These are phyloP conservation scores for Triops longicaudatus DNA, from an alignment of 1,140 invertebrate genomes.

Conservation along the genomic window DNA sequence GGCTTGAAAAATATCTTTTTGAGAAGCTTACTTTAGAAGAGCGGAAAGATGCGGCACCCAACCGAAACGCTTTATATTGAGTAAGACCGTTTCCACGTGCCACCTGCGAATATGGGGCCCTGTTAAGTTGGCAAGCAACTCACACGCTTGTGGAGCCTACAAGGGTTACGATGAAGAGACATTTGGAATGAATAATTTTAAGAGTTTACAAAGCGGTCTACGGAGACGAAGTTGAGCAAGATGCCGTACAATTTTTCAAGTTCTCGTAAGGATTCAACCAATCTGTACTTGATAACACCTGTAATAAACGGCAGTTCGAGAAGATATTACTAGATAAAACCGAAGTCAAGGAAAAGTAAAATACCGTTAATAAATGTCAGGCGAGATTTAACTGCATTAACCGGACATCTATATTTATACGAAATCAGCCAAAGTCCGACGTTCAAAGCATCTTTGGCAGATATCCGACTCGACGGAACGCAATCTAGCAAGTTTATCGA, in stretches of 20 bases:
- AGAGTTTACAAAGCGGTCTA: not conserved
- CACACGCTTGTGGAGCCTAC: not conserved
- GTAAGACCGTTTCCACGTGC: not conserved
- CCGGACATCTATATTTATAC: not conserved
- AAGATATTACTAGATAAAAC: not conserved
- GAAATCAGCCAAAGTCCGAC: not conserved
- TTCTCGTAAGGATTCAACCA: not conserved
- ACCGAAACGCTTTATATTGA: not conserved
- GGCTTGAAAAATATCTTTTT: not conserved
- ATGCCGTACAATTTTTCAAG: not conserved
- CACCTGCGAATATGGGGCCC: not conserved
- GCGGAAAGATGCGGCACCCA: not conserved
- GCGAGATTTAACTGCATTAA: not conserved
- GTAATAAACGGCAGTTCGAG: not conserved
- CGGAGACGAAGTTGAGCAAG: not conserved
- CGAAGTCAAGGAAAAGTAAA: not conserved
- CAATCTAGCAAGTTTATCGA: not conserved
- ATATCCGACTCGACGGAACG: not conserved
- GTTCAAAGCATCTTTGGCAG: not conserved
- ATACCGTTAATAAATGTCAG: not conserved
- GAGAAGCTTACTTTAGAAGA: not conserved
- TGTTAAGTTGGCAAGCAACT: not conserved
- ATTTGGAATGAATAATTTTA: not conserved
- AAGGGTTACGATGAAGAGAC: not conserved
- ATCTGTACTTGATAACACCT: not conserved